Evolutionary conservation across 2,113 vertebrate genomes (phyloP).

Genomic region (Platycercus adscitus): DNA sequence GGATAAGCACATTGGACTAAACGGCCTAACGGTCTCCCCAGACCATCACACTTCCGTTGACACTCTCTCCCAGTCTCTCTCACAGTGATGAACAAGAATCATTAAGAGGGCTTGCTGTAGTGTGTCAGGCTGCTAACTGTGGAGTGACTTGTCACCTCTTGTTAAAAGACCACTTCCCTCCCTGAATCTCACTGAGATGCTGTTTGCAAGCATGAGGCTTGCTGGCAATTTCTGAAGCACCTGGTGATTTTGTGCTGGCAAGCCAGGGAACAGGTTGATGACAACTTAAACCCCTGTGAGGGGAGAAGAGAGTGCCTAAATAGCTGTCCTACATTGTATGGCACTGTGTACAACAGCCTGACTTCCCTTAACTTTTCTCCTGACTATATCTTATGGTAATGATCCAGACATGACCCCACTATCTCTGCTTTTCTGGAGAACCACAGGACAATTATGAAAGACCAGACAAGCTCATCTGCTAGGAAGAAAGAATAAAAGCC

Average conservation of each 20-base stretch:
- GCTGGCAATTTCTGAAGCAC: not conserved
- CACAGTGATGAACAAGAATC: not conserved
- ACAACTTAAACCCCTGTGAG: not conserved
- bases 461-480: not conserved
- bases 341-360: not conserved
- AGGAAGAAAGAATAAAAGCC: not conserved
- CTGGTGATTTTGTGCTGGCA: conserved; percentile 10
- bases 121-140: not conserved
- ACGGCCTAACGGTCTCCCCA: not conserved
- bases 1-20: not conserved
- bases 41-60: not conserved
- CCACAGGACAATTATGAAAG: not conserved
- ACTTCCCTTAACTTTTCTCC: not conserved
- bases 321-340: conserved; percentile 22
- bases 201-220: not conserved
- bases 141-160: conserved; percentile 6
- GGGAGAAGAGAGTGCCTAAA: conserved; percentile 26
- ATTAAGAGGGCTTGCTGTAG: not conserved
- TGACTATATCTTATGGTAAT: not conserved
- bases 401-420: not conserved
- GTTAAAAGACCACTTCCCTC: not conserved
- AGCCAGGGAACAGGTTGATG: not conserved
- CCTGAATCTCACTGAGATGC: not conserved
- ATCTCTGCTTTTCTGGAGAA: not conserved
- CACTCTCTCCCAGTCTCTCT: not conserved